Percentiles rank a stretch among this genome's conserved stretches.
Conservation (phyloP, 1,140 invertebrate species). For the Muscidifurax raptorellus region DNA sequence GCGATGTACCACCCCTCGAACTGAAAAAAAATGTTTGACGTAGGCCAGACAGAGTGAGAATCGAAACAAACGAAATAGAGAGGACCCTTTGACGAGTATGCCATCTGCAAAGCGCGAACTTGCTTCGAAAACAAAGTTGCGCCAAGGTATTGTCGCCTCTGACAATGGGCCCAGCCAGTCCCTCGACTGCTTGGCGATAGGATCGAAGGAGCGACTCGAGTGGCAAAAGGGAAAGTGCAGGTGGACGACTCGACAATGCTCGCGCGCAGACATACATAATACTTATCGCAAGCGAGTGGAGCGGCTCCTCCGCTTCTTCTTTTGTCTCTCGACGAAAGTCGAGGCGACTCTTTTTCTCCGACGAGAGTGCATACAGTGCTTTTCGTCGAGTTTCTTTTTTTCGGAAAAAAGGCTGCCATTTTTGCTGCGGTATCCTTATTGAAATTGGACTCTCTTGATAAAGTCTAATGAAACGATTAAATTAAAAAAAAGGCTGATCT, state of each 20-base stretch:
- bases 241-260: constrained; percentile 14
- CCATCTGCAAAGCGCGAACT: neutral
- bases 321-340: neutral
- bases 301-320: neutral
- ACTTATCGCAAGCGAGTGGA: constrained; percentile 18
- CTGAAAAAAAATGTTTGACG: too few species aligned
- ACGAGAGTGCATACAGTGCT: neutral
- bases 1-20: too few species aligned
- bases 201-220: constrained; percentile 18
- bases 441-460: neutral
- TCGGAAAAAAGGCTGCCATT: too few species aligned
- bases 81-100: too few species aligned
- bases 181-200: neutral
- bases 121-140: neutral
- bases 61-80: too few species aligned
- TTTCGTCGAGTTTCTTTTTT: neutral
- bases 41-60: too few species aligned
- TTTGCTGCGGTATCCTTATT: neutral
- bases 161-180: neutral
- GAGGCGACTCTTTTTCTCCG: neutral
- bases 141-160: neutral
- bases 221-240: constrained; percentile 5
- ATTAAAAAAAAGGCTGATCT: neutral
- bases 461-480: neutral
- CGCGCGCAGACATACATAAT: constrained; percentile 20